Percentiles rank a stretch among this genome's conserved stretches.
phyloP scores from a whole-genome alignment of 2,113 vertebrate species.

The Mungos mungo region DNA sequence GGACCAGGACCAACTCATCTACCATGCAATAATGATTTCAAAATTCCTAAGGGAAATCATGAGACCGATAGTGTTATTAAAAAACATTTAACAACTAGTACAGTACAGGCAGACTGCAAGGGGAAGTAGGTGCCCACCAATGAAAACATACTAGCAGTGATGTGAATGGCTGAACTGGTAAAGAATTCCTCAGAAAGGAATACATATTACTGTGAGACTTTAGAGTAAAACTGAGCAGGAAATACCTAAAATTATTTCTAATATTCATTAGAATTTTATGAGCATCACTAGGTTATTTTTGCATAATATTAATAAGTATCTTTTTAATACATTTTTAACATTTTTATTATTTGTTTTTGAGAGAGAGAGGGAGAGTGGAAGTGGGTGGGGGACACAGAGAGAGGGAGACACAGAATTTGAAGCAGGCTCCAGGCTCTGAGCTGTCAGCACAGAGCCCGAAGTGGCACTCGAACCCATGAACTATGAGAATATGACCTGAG shows the following conservation, averaged over 20 bases:
- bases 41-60: not conserved
- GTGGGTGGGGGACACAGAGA: too few species aligned
- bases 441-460: too few species aligned
- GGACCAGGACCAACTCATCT: not conserved
- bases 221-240: not conserved
- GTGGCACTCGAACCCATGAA: too few species aligned
- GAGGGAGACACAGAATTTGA: too few species aligned
- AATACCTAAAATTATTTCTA: not conserved
- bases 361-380: too few species aligned
- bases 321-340: too few species aligned
- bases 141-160: not conserved
- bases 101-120: not conserved
- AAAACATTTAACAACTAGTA: not conserved
- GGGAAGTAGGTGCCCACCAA: not conserved
- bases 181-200: not conserved
- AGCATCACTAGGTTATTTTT: not conserved
- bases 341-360: too few species aligned
- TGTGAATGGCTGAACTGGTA: not conserved
- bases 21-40: not conserved
- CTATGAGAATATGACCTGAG: too few species aligned
- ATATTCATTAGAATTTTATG: constrained; percentile 2
- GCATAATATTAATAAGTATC: too few species aligned
- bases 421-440: too few species aligned
- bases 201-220: not conserved
- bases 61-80: not conserved